Conservation (phyloP, 2,113 vertebrate genomes). For the Sporophila hypoxantha region DNA sequence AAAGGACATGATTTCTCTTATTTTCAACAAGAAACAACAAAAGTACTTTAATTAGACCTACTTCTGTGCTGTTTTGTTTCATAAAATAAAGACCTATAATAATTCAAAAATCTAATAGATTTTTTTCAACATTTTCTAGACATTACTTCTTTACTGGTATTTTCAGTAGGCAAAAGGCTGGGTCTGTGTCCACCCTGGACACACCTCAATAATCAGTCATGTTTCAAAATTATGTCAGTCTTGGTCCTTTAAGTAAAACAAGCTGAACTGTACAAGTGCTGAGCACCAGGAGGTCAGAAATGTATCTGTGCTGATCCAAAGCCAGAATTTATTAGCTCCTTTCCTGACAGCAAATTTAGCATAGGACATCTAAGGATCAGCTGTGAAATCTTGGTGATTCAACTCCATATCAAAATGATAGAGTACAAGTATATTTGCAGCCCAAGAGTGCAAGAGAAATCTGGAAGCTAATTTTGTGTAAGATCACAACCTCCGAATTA, state of each 20-base stretch:
- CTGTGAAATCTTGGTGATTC: not conserved
- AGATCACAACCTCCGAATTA: constrained; percentile 59
- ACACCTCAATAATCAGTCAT: not conserved
- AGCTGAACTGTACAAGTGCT: not conserved
- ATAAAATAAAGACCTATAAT: not conserved
- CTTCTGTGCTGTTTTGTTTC: not conserved
- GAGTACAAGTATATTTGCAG: constrained; percentile 2
- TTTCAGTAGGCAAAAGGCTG: not conserved
- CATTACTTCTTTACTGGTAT: not conserved
- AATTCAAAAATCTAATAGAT: not conserved
- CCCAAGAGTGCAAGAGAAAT: constrained; percentile 8
- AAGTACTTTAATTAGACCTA: not conserved
- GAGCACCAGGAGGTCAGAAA: not conserved
- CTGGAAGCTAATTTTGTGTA: constrained; percentile 46
- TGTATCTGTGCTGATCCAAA: not conserved
- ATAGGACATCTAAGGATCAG: not conserved
- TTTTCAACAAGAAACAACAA: not conserved
- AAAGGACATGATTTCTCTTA: not conserved
- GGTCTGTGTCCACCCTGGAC: not conserved
- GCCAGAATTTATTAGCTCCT: not conserved
- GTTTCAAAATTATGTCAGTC: not conserved
- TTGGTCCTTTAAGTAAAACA: not conserved
- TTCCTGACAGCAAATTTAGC: not conserved
- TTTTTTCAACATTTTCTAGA: not conserved
- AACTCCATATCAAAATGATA: not conserved